Percentiles rank a stretch among this genome's conserved stretches.
Conservation (phyloP, 2,888 invertebrate species). For the Drosophila niveifrons region DNA sequence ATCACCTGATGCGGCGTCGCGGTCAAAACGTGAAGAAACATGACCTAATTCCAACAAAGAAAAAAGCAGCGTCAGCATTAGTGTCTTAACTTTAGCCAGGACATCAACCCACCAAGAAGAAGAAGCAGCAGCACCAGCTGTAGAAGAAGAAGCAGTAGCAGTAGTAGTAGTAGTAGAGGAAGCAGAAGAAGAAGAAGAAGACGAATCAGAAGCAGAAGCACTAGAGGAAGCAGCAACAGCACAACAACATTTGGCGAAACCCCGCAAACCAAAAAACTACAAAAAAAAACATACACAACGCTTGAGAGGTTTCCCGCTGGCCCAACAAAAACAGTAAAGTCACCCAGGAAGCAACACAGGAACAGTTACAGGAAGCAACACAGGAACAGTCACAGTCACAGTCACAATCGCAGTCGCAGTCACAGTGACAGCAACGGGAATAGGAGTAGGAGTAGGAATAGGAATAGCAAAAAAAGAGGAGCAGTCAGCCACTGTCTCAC, state of each 20-base stretch:
- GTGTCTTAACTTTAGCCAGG: constrained; percentile 40
- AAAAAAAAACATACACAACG: not conserved
- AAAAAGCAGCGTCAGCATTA: constrained; percentile 25
- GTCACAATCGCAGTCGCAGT: not conserved
- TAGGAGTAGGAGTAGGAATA: too few relatives aligned
- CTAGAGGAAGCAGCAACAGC: not conserved
- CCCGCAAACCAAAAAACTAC: not conserved
- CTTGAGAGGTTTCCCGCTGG: constrained; percentile 27
- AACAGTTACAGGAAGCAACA: not conserved
- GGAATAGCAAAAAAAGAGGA: too few relatives aligned
- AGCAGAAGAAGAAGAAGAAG: not conserved
- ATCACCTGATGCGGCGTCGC: constrained; percentile 55
- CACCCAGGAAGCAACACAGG: too few relatives aligned
- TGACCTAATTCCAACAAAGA: constrained; percentile 62
- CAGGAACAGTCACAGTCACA: not conserved
- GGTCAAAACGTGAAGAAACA: constrained; percentile 47
- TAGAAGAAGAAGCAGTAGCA: not conserved
- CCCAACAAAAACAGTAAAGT: not conserved
- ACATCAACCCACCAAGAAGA: constrained; percentile 38
- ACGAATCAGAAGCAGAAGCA: not conserved
- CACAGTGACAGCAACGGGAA: too few relatives aligned
- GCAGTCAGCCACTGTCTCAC: too few relatives aligned
- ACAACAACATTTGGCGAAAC: not conserved
- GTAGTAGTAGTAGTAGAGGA: not conserved
- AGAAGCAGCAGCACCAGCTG: not conserved